phyloP scores from a whole-genome alignment of 2,797 vertebrate genomes.

The Pangasius djambal region DNA sequence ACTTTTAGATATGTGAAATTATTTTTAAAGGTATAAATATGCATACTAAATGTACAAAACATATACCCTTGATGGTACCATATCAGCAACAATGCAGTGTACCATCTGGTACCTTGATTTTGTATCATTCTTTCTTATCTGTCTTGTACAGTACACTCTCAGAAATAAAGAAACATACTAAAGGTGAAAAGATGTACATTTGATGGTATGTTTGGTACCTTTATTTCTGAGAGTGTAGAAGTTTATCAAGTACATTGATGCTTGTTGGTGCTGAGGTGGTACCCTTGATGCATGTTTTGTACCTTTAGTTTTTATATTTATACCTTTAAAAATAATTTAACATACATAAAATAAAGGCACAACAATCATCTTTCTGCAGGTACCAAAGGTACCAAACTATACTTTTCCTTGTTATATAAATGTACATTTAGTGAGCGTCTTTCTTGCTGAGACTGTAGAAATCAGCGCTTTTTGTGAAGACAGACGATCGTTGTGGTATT shows the following conservation, averaged over 20 bases:
- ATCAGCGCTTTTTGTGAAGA: conserved; percentile 3
- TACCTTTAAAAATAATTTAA: background rate
- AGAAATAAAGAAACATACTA: background rate
- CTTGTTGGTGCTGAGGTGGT: background rate
- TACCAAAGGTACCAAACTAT: background rate
- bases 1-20: background rate
- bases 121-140: too few species aligned
- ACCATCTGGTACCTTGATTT: background rate
- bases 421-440: background rate
- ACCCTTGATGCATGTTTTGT: background rate
- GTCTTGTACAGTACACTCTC: background rate
- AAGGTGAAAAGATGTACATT: background rate
- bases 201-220: background rate
- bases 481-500: background rate
- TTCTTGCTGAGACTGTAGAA: conserved; percentile 20
- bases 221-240: background rate
- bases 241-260: background rate
- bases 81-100: background rate
- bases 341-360: background rate
- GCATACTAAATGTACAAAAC: background rate
- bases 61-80: background rate
- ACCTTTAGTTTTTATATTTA: background rate
- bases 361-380: background rate
- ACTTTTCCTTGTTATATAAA: background rate
- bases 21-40: background rate